Percentiles rank a stretch among this genome's conserved stretches.
phyloP scores from a whole-genome alignment of 1,140 invertebrate species.

The Brachionus rubens region DNA sequence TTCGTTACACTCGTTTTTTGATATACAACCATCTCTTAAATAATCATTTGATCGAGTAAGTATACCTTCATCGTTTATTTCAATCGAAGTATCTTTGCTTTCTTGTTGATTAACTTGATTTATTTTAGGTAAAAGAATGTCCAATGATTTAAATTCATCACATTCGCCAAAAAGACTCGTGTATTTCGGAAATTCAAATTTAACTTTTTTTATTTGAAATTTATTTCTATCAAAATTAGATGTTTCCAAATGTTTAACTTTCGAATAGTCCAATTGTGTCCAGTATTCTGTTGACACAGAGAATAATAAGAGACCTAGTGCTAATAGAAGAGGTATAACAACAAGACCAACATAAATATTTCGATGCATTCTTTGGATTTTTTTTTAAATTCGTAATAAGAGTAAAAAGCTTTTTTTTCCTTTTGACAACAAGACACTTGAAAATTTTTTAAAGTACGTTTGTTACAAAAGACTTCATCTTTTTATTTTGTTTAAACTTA shows the following conservation, averaged over 20 bases:
- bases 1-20: not conserved
- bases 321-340: conserved; percentile 10
- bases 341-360: conserved; percentile 40
- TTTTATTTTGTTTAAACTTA: not conserved
- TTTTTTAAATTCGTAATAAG: too few species aligned
- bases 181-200: conserved; percentile 45
- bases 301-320: conserved; percentile 26
- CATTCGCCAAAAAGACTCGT: conserved; percentile 45
- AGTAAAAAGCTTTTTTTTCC: too few species aligned
- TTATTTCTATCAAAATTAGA: not conserved
- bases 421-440: too few species aligned
- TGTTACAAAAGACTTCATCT: conserved; percentile 23
- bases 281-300: conserved; percentile 30
- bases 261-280: conserved; percentile 23
- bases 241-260: not conserved
- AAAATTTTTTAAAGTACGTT: not conserved
- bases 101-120: not conserved
- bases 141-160: conserved; percentile 32
- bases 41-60: not conserved
- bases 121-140: not conserved
- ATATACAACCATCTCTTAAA: conserved; percentile 9
- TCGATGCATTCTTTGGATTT: conserved; percentile 38
- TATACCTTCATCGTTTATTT: not conserved
- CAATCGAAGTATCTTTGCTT: not conserved
- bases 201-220: conserved; percentile 35